These are phyloP conservation scores for Coccyzus lansbergi DNA, from an alignment of 2,797 vertebrate species.

Conservation along the genomic window DNA sequence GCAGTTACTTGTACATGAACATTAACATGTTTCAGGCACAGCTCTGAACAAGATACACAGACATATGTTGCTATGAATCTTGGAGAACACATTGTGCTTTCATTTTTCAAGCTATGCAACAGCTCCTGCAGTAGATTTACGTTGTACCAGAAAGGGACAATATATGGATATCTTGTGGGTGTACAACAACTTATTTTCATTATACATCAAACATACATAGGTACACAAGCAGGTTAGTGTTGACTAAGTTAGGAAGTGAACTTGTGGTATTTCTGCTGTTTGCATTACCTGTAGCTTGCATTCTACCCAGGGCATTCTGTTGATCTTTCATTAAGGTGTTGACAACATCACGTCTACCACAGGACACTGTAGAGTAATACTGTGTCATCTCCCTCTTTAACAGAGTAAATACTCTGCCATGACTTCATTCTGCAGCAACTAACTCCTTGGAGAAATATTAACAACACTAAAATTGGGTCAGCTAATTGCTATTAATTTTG, in stretches of 20 bases:
- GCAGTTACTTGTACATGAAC: background rate
- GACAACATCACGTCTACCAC: background rate
- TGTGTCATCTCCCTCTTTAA: background rate
- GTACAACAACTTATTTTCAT: background rate
- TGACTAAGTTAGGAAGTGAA: background rate
- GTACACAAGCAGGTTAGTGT: background rate
- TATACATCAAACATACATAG: background rate
- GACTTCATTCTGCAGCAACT: background rate
- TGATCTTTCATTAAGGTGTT: background rate
- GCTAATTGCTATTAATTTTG: background rate
- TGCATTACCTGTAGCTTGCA: background rate
- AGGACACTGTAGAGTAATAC: background rate
- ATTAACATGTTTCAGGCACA: constrained; percentile 47
- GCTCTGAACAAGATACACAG: constrained; percentile 35
- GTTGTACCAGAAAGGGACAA: background rate
- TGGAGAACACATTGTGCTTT: constrained; percentile 15
- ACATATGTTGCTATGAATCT: constrained; percentile 37
- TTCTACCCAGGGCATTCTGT: background rate
- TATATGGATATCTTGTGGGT: background rate
- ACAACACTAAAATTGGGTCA: background rate
- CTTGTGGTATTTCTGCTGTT: background rate
- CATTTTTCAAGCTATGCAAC: constrained; percentile 36
- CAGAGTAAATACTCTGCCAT: background rate
- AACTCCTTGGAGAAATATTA: background rate
- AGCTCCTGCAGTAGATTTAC: constrained; percentile 5